These are phyloP conservation scores for Lutra lutra DNA, from an alignment of 2,797 vertebrate genomes.

Conservation along the genomic window DNA sequence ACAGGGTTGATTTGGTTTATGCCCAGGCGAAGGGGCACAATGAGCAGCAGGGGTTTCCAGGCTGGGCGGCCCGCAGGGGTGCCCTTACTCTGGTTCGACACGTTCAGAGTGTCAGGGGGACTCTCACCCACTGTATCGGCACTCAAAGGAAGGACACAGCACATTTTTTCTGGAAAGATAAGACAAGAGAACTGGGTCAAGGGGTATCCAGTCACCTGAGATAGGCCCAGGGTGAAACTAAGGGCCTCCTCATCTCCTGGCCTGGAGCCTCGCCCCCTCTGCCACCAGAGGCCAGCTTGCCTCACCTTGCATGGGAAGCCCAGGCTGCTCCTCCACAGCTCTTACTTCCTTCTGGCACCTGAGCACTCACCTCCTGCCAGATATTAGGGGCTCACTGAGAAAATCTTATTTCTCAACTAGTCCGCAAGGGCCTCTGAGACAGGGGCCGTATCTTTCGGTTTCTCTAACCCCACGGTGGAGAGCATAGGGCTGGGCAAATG, in stretches of 20 bases:
- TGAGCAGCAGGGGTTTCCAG: conserved; percentile 92
- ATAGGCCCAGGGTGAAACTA: conserved; percentile 22
- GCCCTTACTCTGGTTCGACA: conserved; percentile 76
- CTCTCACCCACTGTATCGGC: conserved; percentile 76
- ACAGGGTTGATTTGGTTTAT: conserved; percentile 94
- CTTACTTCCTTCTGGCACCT: not conserved
- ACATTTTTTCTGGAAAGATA: conserved; percentile 86
- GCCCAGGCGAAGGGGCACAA: conserved; percentile 92
- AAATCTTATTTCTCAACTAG: conserved; percentile 46
- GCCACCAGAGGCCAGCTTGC: not conserved
- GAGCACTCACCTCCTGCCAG: not conserved
- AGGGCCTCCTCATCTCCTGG: not conserved
- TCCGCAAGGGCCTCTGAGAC: not conserved
- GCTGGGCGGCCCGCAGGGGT: conserved; percentile 74
- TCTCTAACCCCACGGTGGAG: not conserved
- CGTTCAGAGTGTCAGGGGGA: conserved; percentile 58
- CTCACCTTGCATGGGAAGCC: not conserved
- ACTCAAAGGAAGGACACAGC: conserved; percentile 81
- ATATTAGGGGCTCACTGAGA: not conserved
- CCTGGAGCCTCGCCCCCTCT: not conserved
- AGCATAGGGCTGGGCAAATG: not conserved
- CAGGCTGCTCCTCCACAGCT: not conserved
- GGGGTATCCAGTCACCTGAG: not conserved
- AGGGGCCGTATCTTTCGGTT: not conserved
- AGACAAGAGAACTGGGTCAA: not conserved